Evolutionary conservation across 2,888 invertebrate species (phyloP).

Genomic region (Heteromurus nitidus): DNA sequence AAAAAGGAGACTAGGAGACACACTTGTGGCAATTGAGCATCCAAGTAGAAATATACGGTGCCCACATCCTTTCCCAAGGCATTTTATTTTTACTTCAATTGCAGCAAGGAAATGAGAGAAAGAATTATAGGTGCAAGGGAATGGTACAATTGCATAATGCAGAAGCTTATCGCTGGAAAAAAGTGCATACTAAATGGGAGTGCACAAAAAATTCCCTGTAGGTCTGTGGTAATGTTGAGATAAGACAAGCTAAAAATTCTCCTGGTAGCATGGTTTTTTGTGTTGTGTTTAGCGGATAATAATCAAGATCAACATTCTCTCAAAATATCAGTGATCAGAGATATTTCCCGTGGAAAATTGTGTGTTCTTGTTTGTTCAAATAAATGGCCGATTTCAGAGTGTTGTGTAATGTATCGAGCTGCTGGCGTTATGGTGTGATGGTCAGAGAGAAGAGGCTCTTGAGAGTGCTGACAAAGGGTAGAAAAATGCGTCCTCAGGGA

Average conservation of each 20-base stretch:
- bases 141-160: slow-evolving; percentile 19
- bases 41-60: not conserved
- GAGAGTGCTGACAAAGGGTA: slow-evolving; percentile 55
- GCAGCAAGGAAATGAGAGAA: not conserved
- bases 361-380: not conserved
- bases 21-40: not conserved
- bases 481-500: slow-evolving; percentile 63
- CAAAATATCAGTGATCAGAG: not conserved
- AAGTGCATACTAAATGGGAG: not conserved
- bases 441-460: slow-evolving; percentile 29
- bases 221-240: too few relatives aligned
- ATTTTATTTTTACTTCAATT: slow-evolving; percentile 28
- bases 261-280: too few relatives aligned
- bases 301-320: slow-evolving; percentile 4
- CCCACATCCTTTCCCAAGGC: slow-evolving; percentile 41
- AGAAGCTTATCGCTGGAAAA: slow-evolving; percentile 1
- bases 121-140: too few relatives aligned
- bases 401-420: too few relatives aligned
- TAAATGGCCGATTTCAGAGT: not conserved
- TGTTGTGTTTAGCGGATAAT: too few relatives aligned
- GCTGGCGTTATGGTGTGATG: not conserved
- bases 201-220: not conserved
- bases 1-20: not conserved
- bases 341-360: not conserved
- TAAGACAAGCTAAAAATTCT: too few relatives aligned